Evolutionary conservation across 2,888 invertebrate species (phyloP).

Genomic region (Lasius platythorax): DNA sequence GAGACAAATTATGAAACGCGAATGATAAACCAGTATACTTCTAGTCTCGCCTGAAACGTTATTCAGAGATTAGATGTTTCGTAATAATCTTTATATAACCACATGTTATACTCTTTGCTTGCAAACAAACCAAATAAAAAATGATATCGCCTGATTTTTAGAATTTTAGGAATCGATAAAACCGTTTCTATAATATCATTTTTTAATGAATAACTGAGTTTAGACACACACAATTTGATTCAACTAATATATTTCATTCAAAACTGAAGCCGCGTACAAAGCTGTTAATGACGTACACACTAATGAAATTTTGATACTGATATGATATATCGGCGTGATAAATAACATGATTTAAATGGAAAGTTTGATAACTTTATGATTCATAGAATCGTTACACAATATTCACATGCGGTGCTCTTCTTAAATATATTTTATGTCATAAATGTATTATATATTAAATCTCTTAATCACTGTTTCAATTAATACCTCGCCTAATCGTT

Average conservation of each 20-base stretch:
- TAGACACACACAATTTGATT: not conserved
- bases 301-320: not conserved
- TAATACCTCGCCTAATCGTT: not conserved
- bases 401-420: not conserved
- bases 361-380: constrained; percentile 16
- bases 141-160: constrained; percentile 13
- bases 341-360: not conserved
- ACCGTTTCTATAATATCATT: not conserved
- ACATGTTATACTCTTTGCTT: constrained; percentile 53
- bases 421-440: not conserved
- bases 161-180: not conserved
- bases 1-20: constrained; percentile 13
- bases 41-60: constrained; percentile 58
- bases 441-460: not conserved
- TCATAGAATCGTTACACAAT: not conserved
- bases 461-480: not conserved
- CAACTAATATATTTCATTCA: not conserved
- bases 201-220: not conserved
- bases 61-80: constrained; percentile 73
- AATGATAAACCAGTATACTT: constrained; percentile 43
- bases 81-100: constrained; percentile 73
- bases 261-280: not conserved
- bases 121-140: constrained; percentile 47
- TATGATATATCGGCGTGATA: not conserved
- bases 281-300: not conserved